Evolutionary conservation across 1,140 invertebrate species (phyloP), one percentile per base, ranked within the genome.

Genomic region (Nymphalis io): DNA sequence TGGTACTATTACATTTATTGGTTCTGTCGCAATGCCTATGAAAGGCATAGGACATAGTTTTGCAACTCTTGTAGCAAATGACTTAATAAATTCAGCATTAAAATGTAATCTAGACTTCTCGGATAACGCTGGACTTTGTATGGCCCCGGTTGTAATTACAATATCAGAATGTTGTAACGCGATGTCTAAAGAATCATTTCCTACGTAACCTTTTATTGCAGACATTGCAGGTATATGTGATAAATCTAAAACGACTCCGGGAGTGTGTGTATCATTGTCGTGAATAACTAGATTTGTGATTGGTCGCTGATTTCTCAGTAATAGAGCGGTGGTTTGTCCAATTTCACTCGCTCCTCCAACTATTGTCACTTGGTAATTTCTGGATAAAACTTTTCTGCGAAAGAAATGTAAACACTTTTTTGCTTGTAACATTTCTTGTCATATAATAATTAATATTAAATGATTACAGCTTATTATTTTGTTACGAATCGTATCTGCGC

Each of bases 51-150:
- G 95, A 61, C 93, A 93, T 63, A 85, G 74, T 82, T 93, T 89
- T 27, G 94, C 93, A 75, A 93, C 87, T 16, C 90, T 91, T 38
- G 88, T 75, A 2, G 92, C 88, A 23, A 96, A 75, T 72, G 94
- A 93, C 70, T 93, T 91, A n/a, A 95, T 94, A 78, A 96, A 95
- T n/a, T 92, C 88, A 10, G 94, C 94, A 86, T 96, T 96, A 6
- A 93, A 93, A 78, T 94, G 94, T 80, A 96, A 94, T n/a, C 95
- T 87, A 83, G 95, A 93, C 81, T 95, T 94, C 55, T 91, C 73
- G 11, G 87, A 84, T 81, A 91, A 86, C 76, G 93, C 94, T 58
- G 95, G 95, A 78, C 94, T 95, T 66, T 94, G 83, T n/a, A 94
- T 93, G 2, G 95, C 95, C 62, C 95, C 95, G 33, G 94, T 93